Base-by-base conservation (phyloP, 2,888 invertebrate genomes). In the Cerastis leucographa region DNA sequence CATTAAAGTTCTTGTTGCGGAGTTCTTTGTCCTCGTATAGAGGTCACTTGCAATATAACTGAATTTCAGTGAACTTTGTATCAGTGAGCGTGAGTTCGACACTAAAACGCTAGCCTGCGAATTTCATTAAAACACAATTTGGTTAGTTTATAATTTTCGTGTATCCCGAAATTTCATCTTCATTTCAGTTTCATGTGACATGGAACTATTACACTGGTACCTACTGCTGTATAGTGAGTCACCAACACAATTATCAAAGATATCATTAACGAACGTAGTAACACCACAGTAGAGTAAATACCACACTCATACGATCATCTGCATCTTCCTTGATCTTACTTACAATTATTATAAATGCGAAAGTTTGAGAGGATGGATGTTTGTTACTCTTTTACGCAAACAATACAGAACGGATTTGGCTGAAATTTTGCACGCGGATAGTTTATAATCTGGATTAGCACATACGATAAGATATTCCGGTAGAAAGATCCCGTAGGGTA, bases 21-120 rank as follows among this genome's bases (percentile, higher is more conserved):
- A 51, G 61, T 56, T 46, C 49, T 2, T 14, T 66, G 25, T 64
- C 11, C 19, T 62, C 14, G 14, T 75, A 75, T 75, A 65, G 59
- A 25, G 65, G 54, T 67, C 75, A 73, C 76, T 66, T 73, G 76
- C 68, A 74, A 54, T 69, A 72, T 87, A 85, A 85, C 78, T 74
- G 69, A 86, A 82, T 78, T 86, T 82, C 54, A 71, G 62, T 73
- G 62, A 85, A 87, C 82, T 85, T 83, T 77, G 80, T 74, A 65
- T 71, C 77, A 56, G 72, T 71, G 65, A 85, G 76, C 78, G 73
- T 69, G 71, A 80, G 69, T 78, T 74, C 77, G 85, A 80, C 82
- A 75, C 78, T 82, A 85, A 78, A 66, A 59, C 56, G 74, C 74
- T 73, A 67, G 67, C 78, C 69, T 61, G 72, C 70, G 80, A 80